These are phyloP conservation scores for Apotomis turbidana DNA, from an alignment of 2,888 invertebrate genomes.

Conservation along the genomic window DNA sequence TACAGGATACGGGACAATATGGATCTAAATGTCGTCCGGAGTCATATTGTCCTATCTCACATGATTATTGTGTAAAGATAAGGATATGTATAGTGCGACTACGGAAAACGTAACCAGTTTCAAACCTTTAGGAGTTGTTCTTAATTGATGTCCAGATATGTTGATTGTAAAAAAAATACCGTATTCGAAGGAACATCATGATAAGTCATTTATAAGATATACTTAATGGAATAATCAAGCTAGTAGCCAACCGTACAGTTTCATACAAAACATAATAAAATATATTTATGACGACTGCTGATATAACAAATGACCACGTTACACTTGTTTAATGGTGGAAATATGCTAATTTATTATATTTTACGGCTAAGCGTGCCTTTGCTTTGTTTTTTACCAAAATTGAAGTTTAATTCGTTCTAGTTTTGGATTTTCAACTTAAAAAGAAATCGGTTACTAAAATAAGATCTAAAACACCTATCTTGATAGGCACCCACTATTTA, in stretches of 20 bases:
- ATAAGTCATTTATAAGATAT: background rate
- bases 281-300: slow-evolving; percentile 23
- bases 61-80: no score
- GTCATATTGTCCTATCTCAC: no score
- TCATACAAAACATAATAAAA: slow-evolving; percentile 23
- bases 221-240: background rate
- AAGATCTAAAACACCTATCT: background rate
- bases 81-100: no score
- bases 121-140: no score
- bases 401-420: slow-evolving; percentile 3
- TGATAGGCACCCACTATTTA: background rate
- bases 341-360: slow-evolving; percentile 24
- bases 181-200: no score
- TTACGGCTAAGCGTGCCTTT: slow-evolving; percentile 10
- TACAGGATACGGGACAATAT: no score
- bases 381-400: slow-evolving; percentile 7
- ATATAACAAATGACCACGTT: slow-evolving; percentile 24
- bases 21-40: no score
- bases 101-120: no score
- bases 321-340: slow-evolving; percentile 29
- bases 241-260: background rate
- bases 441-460: slow-evolving; percentile 1
- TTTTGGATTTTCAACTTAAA: background rate
- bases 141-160: no score
- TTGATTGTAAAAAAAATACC: no score